Percentiles rank a stretch among this genome's conserved stretches.
These are phyloP conservation scores for Athrips mouffetella DNA, from an alignment of 2,888 invertebrate genomes.

Conservation along the genomic window DNA sequence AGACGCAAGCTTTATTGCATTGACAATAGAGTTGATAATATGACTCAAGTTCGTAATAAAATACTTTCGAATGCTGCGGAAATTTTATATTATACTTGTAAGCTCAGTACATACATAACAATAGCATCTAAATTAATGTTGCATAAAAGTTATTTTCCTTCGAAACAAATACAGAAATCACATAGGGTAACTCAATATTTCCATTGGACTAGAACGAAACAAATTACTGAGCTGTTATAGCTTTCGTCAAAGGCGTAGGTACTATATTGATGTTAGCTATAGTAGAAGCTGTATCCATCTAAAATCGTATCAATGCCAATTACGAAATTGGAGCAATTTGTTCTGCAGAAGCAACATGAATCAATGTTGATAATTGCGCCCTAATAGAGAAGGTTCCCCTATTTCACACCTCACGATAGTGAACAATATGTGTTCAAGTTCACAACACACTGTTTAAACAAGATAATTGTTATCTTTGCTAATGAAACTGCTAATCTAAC, in stretches of 20 bases:
- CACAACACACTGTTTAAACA: slow-evolving; percentile 21
- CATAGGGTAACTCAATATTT: slow-evolving; percentile 1
- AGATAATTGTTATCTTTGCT: slow-evolving; percentile 27
- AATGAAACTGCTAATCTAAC: slow-evolving; percentile 31
- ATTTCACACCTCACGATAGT: slow-evolving; percentile 36
- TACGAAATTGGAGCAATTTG: slow-evolving; percentile 39
- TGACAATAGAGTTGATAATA: background rate
- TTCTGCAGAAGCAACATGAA: slow-evolving; percentile 34
- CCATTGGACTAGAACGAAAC: background rate
- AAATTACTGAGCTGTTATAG: background rate
- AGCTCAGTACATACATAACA: too few relatives aligned
- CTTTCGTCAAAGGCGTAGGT: too few relatives aligned
- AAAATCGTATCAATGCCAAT: slow-evolving; percentile 33
- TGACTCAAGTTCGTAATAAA: too few relatives aligned
- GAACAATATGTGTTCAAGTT: slow-evolving; percentile 18
- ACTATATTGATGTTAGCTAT: too few relatives aligned
- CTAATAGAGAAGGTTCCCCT: slow-evolving; percentile 42
- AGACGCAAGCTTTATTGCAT: slow-evolving; percentile 26
- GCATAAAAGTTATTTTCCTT: too few relatives aligned
- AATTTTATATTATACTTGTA: too few relatives aligned
- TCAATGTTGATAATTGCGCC: slow-evolving; percentile 47
- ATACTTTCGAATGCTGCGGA: too few relatives aligned
- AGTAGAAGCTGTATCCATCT: background rate
- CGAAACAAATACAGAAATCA: background rate
- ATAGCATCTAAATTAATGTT: too few relatives aligned